Evolutionary conservation across 2,113 vertebrate genomes (phyloP), one percentile per base, ranked within the genome.

Genomic region (Felis catus): DNA sequence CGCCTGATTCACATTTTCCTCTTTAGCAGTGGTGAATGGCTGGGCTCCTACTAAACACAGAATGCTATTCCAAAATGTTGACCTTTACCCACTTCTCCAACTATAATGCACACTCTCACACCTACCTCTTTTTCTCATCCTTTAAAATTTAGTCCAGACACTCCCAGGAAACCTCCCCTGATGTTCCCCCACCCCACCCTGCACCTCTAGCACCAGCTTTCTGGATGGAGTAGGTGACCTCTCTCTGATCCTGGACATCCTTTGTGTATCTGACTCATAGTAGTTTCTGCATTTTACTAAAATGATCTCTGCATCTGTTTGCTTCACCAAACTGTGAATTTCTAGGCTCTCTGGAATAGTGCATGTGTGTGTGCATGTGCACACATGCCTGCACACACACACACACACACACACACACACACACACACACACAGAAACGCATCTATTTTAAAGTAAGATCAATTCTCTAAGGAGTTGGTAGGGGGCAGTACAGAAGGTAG

Each of bases 121-220:
- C 39, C 58, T 78, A 61, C 41, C 58, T 87, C 21, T n/a, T 84
- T 91, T 70, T 41, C 65, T 81, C 63, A 91, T 92, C n/a, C n/a
- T 97, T 95, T 88, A 79, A 93, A 93, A 95, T 58, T 68, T 92
- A 84, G 48, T 45, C 65, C 41, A 55, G 68, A 73, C 53, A 71
- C 95, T 92, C 41, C 61, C 36, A 76, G 63, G 82, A 84, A 89
- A 51, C n/a, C 18, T 76, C 27, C 13, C 73, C 79, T 88, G 58
- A 3, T 66, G 93, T 31, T 21, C 5, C 14, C 53, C 16, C 63
- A 81, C 25, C 10, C 39, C 33, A 82, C 74, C 45, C 58, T 55
- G 19, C 27, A 33, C 41, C 36, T 74, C 11, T 18, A 91, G 58
- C 58, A 53, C 10, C 33, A 61, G n/a, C 83, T 97, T 97, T 76